Evolutionary conservation across 2,113 vertebrate species (phyloP).

Genomic region (Halichoerus grypus): DNA sequence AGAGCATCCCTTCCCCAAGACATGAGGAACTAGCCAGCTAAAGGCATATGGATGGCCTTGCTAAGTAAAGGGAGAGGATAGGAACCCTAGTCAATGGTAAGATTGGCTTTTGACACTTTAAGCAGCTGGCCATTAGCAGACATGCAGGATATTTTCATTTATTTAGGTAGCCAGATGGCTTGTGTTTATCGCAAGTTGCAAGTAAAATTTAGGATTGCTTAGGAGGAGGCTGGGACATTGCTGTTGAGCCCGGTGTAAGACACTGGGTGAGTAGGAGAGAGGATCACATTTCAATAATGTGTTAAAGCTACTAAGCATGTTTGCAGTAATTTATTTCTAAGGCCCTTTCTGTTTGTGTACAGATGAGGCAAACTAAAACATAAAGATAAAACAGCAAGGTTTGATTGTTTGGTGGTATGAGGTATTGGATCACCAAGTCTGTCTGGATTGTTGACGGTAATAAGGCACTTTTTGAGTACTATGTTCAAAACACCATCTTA

Average conservation of each 20-base stretch:
- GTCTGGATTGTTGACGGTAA: neutral
- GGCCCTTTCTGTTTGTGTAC: neutral
- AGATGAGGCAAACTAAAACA: slow-evolving; percentile 1
- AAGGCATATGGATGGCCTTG: neutral
- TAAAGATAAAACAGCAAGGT: neutral
- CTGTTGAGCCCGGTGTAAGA: neutral
- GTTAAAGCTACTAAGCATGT: neutral
- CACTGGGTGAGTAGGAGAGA: neutral
- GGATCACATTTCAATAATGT: neutral
- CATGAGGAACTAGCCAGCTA: neutral
- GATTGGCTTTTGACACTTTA: neutral
- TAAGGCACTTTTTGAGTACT: neutral
- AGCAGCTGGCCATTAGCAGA: neutral
- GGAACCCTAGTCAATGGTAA: neutral
- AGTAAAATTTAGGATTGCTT: slow-evolving; percentile 9
- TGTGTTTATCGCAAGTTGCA: neutral
- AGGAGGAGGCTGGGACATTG: neutral
- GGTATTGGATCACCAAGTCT: neutral
- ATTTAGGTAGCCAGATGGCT: neutral
- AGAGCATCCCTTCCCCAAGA: neutral
- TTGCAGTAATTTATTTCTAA: slow-evolving; percentile 47
- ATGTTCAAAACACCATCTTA: neutral
- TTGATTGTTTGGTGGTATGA: neutral
- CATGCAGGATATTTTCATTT: neutral
- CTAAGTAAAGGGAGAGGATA: neutral